Conservation (phyloP, 2,113 vertebrate species). For the Sander vitreus region DNA sequence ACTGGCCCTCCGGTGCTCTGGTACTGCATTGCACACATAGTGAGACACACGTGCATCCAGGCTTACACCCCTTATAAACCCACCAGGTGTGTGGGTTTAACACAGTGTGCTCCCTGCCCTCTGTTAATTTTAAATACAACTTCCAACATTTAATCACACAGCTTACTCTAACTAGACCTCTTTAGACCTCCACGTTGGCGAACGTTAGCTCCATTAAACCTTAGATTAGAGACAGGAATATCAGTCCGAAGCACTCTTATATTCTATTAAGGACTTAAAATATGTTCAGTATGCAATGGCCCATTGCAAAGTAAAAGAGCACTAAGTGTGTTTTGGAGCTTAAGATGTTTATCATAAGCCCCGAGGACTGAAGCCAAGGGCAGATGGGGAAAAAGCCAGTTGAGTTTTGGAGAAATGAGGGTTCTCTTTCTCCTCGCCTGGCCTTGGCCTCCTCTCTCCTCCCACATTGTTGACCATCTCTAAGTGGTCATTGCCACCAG, state of each 20-base stretch:
- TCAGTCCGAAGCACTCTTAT: constrained; percentile 4
- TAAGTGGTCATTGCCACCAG: constrained; percentile 51
- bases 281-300: constrained; percentile 22
- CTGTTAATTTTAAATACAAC: constrained; percentile 53
- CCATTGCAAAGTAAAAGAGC: constrained; percentile 21
- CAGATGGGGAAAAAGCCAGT: neutral
- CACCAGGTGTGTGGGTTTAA: constrained; percentile 78
- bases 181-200: constrained; percentile 26
- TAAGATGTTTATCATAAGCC: constrained; percentile 26
- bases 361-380: constrained; percentile 17
- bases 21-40: constrained; percentile 14
- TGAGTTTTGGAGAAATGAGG: constrained; percentile 30
- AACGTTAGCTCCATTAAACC: constrained; percentile 8
- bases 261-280: constrained; percentile 9
- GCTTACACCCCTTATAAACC: constrained; percentile 74
- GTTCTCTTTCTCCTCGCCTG: constrained; percentile 16
- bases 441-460: constrained; percentile 24
- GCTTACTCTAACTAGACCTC: constrained; percentile 15
- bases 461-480: constrained; percentile 43
- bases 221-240: constrained; percentile 29
- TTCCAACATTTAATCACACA: constrained; percentile 50
- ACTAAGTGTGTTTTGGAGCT: constrained; percentile 9
- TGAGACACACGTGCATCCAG: constrained; percentile 41
- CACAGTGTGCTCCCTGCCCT: constrained; percentile 47
- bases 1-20: constrained; percentile 54